Percentiles rank a stretch among this genome's conserved stretches.
phyloP scores from a whole-genome alignment of 2,888 invertebrate genomes.

The Lithosia quadra region DNA sequence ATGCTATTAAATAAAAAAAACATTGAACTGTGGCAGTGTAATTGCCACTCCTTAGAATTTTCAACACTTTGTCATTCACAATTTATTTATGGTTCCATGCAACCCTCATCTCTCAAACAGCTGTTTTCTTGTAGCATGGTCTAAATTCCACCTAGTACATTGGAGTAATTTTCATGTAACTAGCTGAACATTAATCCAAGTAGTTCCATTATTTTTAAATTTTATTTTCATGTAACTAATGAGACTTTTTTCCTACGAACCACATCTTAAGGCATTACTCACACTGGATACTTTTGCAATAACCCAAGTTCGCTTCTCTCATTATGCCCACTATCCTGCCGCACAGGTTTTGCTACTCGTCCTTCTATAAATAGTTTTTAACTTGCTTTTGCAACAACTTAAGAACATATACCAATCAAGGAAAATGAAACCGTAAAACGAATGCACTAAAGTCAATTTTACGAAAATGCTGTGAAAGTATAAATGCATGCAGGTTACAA shows the following conservation, averaged over 20 bases:
- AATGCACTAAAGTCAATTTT: not conserved
- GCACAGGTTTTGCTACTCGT: slow-evolving; percentile 80
- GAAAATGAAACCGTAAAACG: slow-evolving; percentile 45
- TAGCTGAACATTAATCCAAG: no score
- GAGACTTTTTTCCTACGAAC: no score
- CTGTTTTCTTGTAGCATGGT: slow-evolving; percentile 17
- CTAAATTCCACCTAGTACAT: no score
- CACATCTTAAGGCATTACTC: slow-evolving; percentile 54
- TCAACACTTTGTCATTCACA: not conserved
- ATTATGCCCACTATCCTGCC: slow-evolving; percentile 75
- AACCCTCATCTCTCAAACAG: not conserved
- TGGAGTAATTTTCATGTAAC: no score
- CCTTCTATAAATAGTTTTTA: slow-evolving; percentile 78
- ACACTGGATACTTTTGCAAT: slow-evolving; percentile 63
- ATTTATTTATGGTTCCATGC: not conserved
- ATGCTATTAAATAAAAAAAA: not conserved
- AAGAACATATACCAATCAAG: slow-evolving; percentile 28
- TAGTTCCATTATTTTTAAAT: no score
- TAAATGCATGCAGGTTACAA: slow-evolving; percentile 21
- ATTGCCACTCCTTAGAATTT: not conserved
- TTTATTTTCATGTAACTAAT: no score
- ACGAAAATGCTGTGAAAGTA: not conserved
- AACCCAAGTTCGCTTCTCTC: slow-evolving; percentile 70
- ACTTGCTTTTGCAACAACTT: slow-evolving; percentile 48
- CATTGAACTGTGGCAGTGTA: not conserved